These are phyloP conservation scores for Drosophila kohkoa DNA, from an alignment of 1,140 invertebrate genomes.

Conservation along the genomic window DNA sequence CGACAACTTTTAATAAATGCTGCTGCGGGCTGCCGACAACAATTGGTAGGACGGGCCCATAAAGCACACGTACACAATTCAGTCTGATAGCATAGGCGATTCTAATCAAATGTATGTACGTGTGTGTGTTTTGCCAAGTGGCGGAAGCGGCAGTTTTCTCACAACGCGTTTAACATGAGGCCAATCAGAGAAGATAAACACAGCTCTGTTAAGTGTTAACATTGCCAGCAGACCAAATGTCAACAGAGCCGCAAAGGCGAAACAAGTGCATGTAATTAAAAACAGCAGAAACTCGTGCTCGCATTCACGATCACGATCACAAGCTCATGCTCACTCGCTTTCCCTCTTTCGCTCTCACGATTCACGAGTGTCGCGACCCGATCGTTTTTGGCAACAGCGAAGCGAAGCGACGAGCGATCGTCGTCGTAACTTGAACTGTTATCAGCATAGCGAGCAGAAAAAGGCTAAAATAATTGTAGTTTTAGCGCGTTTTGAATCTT, in stretches of 20 bases:
- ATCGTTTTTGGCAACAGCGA: constrained; percentile 31
- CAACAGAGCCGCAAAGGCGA: constrained; percentile 46
- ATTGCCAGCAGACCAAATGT: constrained; percentile 60
- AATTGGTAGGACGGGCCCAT: background rate
- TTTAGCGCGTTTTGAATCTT: constrained; percentile 74
- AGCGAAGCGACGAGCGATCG: constrained; percentile 9
- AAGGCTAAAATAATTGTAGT: constrained; percentile 66
- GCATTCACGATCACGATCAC: constrained; percentile 25
- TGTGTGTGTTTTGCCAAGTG: constrained; percentile 1
- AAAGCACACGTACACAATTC: constrained; percentile 7
- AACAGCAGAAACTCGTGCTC: constrained; percentile 19
- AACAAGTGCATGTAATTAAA: constrained; percentile 73
- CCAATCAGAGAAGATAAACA: constrained; percentile 72
- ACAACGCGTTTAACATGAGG: constrained; percentile 64
- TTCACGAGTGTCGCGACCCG: background rate
- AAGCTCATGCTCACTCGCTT: constrained; percentile 3
- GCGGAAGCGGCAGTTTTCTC: constrained; percentile 62
- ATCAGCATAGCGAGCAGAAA: constrained; percentile 56
- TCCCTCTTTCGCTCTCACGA: background rate
- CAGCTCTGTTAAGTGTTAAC: constrained; percentile 69
- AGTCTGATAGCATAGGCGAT: constrained; percentile 12
- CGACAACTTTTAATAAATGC: constrained; percentile 76
- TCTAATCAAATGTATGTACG: constrained; percentile 53
- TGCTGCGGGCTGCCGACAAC: constrained; percentile 12
- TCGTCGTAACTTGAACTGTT: constrained; percentile 60